Conservation (phyloP, 2,888 invertebrate species). For the Caradrina kadenii region DNA sequence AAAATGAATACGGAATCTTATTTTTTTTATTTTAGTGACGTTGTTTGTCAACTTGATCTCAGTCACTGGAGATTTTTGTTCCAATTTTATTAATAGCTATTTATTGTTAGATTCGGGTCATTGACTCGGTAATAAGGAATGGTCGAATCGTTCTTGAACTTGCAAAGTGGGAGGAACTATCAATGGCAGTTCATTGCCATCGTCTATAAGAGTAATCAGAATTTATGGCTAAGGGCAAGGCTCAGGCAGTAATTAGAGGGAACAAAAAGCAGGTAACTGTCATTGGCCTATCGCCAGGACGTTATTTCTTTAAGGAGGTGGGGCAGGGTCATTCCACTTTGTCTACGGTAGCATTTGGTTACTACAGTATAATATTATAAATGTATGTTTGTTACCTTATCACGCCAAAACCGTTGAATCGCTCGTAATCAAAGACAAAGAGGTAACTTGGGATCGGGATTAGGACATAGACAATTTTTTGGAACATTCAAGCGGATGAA, state of each 20-base stretch:
- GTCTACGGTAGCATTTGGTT: background rate
- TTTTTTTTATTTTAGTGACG: background rate
- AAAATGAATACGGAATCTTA: no score
- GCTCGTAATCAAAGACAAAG: no score
- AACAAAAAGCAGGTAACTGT: conserved; percentile 12
- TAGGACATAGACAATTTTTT: no score
- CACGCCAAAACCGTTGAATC: no score
- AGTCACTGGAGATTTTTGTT: conserved; percentile 30
- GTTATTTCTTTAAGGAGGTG: conserved; percentile 19
- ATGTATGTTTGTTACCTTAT: no score
- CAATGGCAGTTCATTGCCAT: conserved; percentile 35
- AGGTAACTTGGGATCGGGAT: no score
- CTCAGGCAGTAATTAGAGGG: conserved; percentile 14
- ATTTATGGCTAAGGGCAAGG: conserved; percentile 20
- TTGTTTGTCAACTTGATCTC: conserved; percentile 21
- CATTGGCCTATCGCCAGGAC: conserved; percentile 39
- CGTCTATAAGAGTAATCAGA: conserved; percentile 20
- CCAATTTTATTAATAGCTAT: conserved; percentile 35
- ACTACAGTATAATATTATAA: no score
- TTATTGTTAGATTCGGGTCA: conserved; percentile 30
- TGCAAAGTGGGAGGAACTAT: conserved; percentile 7
- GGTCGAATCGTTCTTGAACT: conserved; percentile 32
- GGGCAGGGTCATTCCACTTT: conserved; percentile 34
- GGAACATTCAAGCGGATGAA: no score
- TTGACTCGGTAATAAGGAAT: conserved; percentile 35